phyloP scores from a whole-genome alignment of 2,113 vertebrate genomes.

The Megaceryle maxima region DNA sequence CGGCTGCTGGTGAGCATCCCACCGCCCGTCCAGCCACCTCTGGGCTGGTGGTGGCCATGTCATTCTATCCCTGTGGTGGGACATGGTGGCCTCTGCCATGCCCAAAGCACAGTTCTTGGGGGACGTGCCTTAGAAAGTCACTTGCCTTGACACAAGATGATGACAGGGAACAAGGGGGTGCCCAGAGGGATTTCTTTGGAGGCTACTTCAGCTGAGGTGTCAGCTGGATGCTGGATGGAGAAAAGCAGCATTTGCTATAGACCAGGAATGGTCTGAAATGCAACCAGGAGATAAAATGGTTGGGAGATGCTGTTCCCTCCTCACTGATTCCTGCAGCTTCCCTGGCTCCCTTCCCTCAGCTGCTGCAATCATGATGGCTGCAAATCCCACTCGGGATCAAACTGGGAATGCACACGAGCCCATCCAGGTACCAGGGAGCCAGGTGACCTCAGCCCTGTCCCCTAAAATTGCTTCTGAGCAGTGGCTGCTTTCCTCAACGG shows the following conservation, averaged over 20 bases:
- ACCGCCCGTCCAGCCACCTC: background rate
- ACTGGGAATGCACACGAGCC: rapidly evolving
- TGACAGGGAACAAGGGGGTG: background rate
- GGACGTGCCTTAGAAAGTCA: background rate
- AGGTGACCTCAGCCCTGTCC: background rate
- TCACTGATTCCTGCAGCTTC: background rate
- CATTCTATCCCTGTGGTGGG: background rate
- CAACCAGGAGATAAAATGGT: background rate
- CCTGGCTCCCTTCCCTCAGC: background rate
- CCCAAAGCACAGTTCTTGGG: background rate
- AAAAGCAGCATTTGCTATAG: background rate
- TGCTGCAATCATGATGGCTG: background rate
- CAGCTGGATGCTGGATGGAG: background rate
- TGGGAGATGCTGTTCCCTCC: background rate
- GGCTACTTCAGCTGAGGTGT: background rate
- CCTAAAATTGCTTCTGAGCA: background rate
- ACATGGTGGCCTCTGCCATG: rapidly evolving
- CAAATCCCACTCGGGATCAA: background rate
- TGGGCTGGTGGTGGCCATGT: background rate
- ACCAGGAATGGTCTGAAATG: background rate
- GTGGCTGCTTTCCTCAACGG: background rate
- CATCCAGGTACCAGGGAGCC: background rate
- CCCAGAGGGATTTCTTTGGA: background rate
- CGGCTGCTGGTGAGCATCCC: slow-evolving; percentile 84
- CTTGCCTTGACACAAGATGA: background rate